A percentile compares a stretch with the other conserved stretches of the same genome.
phyloP scores from a whole-genome alignment of 1,140 invertebrate species.

The Heterodera carotae region DNA sequence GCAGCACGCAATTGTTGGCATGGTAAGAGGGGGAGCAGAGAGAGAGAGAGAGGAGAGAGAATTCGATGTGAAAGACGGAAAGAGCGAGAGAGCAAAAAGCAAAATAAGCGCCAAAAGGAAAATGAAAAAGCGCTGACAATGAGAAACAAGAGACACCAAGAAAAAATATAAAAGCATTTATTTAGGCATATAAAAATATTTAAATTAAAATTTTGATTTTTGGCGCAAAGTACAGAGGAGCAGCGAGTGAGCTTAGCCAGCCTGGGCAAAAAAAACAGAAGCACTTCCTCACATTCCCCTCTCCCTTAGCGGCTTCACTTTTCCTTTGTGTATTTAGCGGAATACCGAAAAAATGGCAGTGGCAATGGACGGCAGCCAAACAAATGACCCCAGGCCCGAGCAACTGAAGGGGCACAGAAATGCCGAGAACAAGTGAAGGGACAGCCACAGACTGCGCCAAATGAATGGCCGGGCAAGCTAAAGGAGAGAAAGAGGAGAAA shows the following conservation, averaged over 20 bases:
- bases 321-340: background rate
- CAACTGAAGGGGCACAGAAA: background rate
- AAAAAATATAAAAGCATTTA: background rate
- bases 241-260: too few species aligned
- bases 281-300: background rate
- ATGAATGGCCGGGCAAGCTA: too few species aligned
- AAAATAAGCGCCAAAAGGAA: background rate
- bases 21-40: background rate
- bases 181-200: background rate
- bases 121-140: background rate
- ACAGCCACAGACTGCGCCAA: too few species aligned
- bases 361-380: background rate
- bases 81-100: background rate
- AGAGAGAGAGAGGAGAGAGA: slow-evolving; percentile 1
- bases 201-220: background rate
- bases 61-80: background rate
- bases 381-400: background rate
- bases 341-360: background rate
- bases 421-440: background rate
- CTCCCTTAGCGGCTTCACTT: background rate
- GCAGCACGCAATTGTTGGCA: background rate
- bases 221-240: background rate
- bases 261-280: too few species aligned
- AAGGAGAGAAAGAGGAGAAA: too few species aligned
- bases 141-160: background rate